phyloP scores from a whole-genome alignment of 2,797 vertebrate genomes.

The Rhinella marina region DNA sequence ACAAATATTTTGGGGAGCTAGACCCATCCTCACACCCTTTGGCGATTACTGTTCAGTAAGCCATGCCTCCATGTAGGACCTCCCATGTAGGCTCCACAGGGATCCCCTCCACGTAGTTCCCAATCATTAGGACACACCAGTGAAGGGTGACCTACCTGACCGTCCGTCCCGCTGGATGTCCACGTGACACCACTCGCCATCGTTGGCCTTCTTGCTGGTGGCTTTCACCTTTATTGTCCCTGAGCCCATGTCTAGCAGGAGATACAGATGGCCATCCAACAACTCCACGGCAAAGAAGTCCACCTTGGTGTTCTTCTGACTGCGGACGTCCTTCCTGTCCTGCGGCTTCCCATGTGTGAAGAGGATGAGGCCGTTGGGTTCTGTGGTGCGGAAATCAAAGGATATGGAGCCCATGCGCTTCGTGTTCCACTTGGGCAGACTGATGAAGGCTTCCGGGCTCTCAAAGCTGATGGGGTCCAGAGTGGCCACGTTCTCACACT shows the following conservation, averaged over 20 bases:
- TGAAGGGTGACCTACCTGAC: constrained; percentile 79
- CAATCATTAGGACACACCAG: too few relatives aligned
- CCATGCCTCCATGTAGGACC: too few relatives aligned
- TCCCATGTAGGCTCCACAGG: too few relatives aligned
- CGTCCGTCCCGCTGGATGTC: constrained; percentile 97
- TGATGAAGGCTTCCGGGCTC: constrained; percentile 96
- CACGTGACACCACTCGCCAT: constrained; percentile 98
- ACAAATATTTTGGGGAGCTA: too few relatives aligned
- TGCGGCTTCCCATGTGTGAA: constrained; percentile 97
- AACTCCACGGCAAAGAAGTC: constrained; percentile 98
- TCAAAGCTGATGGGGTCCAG: constrained; percentile 97
- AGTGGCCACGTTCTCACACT: constrained; percentile 96
- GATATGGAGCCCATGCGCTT: constrained; percentile 98
- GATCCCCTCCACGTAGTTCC: too few relatives aligned
- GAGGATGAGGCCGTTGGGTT: constrained; percentile 96
- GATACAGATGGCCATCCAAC: constrained; percentile 92
- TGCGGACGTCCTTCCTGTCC: constrained; percentile 90
- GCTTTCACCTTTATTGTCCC: constrained; percentile 98
- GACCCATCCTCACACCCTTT: too few relatives aligned
- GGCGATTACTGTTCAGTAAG: too few relatives aligned
- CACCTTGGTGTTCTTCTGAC: constrained; percentile 97
- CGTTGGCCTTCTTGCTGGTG: constrained; percentile 96
- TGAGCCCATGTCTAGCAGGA: constrained; percentile 97
- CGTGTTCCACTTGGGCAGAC: constrained; percentile 98
- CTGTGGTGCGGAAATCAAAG: constrained; percentile 95